Evolutionary conservation across 2,888 invertebrate species (phyloP), one percentile per base, ranked within the genome.

Genomic region (Neoitamus cyanurus): DNA sequence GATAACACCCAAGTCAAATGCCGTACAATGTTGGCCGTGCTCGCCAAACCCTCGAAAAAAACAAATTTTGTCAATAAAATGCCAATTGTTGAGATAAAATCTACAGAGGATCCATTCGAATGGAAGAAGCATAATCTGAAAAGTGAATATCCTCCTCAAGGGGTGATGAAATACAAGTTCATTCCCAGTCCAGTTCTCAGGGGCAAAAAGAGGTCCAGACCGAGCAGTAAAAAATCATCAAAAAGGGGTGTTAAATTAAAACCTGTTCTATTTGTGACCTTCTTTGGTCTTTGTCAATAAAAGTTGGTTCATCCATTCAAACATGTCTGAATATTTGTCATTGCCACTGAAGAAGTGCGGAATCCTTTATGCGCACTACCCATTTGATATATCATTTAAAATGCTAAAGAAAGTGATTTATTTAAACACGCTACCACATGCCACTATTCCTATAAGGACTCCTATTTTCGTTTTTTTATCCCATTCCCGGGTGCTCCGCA

Each of bases 351-450:
- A 73, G 83, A 34, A 48, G 48, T 37, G 15, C 72, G 46, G 48
- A 73, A 4, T 36, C 58, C 72, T 46, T 73, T 83, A 37, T 78
- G 30, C 48, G 34, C 37, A 42, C 48, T 48, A 36, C 46, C 83
- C 83, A 72, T 58, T 83, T 83, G 70, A 70, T 83, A 70, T 72
- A 36, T 70, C 83, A 83, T 73, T 73, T 83, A 85, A 84, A 85
- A 85, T 84, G 84, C 84, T 73, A 69, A 84, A 85, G 85, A 84
- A 84, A 85, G 85, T 84, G 84, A 85, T 85, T 84, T 84, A 85
- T 85, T 85, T 85, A 84, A 85, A 85, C 78, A 78, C 31, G 78
- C 58, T 78, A 78, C 58, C 78, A 78, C 78, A 78, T 78, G 78
- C 34, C 78, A 78, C 30, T 48, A 20, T 78, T 48, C 78, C 20